Evolutionary conservation across 2,888 invertebrate genomes (phyloP), one percentile per base, ranked within the genome.

Genomic region (Lobophora halterata): DNA sequence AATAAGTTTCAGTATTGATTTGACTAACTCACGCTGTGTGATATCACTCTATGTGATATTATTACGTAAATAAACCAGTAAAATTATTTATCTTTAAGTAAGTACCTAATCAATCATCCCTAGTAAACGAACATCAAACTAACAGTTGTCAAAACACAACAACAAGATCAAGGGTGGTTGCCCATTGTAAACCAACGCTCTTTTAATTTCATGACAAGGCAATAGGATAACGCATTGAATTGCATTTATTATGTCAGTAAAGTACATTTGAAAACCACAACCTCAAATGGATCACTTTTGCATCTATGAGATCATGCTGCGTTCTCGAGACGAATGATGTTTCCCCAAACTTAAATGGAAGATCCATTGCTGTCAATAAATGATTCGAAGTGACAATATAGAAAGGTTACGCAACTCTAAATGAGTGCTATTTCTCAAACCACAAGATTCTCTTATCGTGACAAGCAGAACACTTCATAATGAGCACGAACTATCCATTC

Each of bases 31-130:
- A n/a, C n/a, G n/a, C n/a, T n/a, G n/a, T n/a, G n/a, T n/a, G n/a
- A n/a, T n/a, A n/a, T n/a, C n/a, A n/a, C n/a, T n/a, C n/a, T n/a
- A n/a, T n/a, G n/a, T n/a, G n/a, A n/a, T n/a, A n/a, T n/a, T n/a
- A n/a, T n/a, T n/a, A n/a, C n/a, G n/a, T n/a, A n/a, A n/a, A n/a
- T n/a, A 14, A 14, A 14, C 14, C 14, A 14, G 5, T 14, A 14
- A 14, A 5, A 3, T 5, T 14, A 14, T 14, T 14, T 14, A 14
- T 5, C 5, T 3, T 3, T 2, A 17, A 17, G n/a, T 17, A 58
- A 52, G 57, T 52, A 43, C 47, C 58, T 60, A 56, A 73, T 76
- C 73, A 65, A 73, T 76, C 76, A 68, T 69, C 55, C 56, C 39
- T 24, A 46, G 46, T 39, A 32, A 13, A 16, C 10, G 18, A 44